Evolutionary conservation across 2,888 invertebrate species (phyloP), one percentile per base, ranked within the genome.

Genomic region (Pandemis corylana): DNA sequence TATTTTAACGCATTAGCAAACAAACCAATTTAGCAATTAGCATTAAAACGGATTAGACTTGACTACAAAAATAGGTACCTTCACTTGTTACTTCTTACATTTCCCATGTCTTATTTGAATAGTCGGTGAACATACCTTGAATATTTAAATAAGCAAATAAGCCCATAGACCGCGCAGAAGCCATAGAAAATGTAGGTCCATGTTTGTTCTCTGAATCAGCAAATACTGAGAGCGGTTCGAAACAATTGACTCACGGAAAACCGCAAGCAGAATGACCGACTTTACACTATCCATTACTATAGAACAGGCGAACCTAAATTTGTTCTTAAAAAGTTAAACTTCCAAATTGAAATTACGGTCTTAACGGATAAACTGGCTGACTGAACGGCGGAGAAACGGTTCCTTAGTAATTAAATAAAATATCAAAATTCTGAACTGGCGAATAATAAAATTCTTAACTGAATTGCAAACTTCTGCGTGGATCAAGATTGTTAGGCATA

Each of bases 221-320:
- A 42, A 68, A 53, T 59, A 56, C 59, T 36, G 49, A 46, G 15
- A 12, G 7, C 59, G 59, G 51, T 42, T 59, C 28, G 67, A 53
- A 42, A 67, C 67, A 68, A 82, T 84, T 89, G 90, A 90, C 81
- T 90, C 88, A 86, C 77, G 77, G 79, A 80, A 76, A 77, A 84
- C 85, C 84, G 84, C 85, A 85, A 83, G 77, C 76, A 75, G 80
- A 76, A 70, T 81, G 80, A 79, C 80, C 80, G 78, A 81, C 68
- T 77, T 78, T 72, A 67, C 71, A 49, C 67, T 67, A 70, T 67
- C 68, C n/a, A 68, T 68, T 51, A 62, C 15, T 42, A 59, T 62
- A 65, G 28, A 64, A 20, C 42, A 62, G 49, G 53, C 63, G 63
- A 20, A 62, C 68, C n/a, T 12, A 28, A 53, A 63, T 9, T 5